Conservation (phyloP, 2,113 vertebrate species). For the Numenius arquata region DNA sequence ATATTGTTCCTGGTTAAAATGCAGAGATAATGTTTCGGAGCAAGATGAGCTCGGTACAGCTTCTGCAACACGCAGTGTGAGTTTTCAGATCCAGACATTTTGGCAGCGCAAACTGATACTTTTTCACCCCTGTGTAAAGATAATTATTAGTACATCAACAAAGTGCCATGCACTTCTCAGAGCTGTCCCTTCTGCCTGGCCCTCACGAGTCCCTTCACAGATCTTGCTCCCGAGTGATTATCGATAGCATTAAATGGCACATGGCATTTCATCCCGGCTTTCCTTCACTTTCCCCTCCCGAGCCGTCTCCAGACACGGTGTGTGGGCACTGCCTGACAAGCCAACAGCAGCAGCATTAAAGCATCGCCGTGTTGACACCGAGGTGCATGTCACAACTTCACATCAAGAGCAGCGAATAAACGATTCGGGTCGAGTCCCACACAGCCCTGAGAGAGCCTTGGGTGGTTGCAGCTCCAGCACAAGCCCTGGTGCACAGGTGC, state of each 20-base stretch:
- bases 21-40: background rate
- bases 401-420: background rate
- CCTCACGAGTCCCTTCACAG: background rate
- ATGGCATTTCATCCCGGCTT: background rate
- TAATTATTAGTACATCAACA: rapidly evolving
- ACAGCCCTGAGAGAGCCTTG: rapidly evolving
- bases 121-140: background rate
- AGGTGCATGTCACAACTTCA: background rate
- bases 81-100: background rate
- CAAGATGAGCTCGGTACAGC: background rate
- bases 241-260: rapidly evolving
- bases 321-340: background rate
- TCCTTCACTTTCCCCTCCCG: background rate
- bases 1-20: background rate
- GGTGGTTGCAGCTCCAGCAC: background rate
- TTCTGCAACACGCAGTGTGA: rapidly evolving
- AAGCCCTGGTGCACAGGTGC: background rate
- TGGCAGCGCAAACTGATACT: background rate
- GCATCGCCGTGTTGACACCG: background rate
- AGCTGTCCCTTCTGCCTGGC: background rate
- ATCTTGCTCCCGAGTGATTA: background rate
- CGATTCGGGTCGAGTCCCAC: rapidly evolving
- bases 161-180: rapidly evolving
- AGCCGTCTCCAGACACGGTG: background rate
- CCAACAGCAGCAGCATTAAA: background rate